Conservation (phyloP, 2,113 vertebrate genomes). For the Diadophis punctatus region DNA sequence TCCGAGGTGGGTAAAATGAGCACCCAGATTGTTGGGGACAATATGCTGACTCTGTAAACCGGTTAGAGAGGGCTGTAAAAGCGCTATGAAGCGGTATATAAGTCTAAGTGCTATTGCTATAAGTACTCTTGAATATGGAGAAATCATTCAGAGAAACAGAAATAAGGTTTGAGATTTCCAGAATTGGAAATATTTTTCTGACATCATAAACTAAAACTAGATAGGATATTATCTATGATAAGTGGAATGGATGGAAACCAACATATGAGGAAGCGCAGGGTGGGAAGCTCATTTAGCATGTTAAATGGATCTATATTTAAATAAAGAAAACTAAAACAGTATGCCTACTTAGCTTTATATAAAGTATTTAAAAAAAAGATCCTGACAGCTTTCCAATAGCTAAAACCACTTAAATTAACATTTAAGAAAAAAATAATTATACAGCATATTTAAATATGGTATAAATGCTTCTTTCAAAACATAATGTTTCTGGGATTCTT, state of each 20-base stretch:
- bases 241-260: background rate
- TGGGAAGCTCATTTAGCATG: background rate
- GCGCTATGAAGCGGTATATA: no score
- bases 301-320: background rate
- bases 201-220: background rate
- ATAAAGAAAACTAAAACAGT: background rate
- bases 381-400: background rate
- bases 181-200: background rate
- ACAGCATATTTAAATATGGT: background rate
- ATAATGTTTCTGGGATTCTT: background rate
- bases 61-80: no score
- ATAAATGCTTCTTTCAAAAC: background rate
- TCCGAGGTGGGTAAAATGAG: no score
- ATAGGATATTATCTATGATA: background rate
- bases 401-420: background rate
- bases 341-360: background rate
- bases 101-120: no score
- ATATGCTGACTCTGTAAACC: no score
- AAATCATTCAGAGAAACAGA: background rate
- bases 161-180: background rate
- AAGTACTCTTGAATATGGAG: background rate
- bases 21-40: no score
- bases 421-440: background rate
- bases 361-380: background rate
- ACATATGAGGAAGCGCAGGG: background rate